Evolutionary conservation across 2,113 vertebrate species (phyloP), one percentile per base, ranked within the genome.

Genomic region (Oriolus oriolus): DNA sequence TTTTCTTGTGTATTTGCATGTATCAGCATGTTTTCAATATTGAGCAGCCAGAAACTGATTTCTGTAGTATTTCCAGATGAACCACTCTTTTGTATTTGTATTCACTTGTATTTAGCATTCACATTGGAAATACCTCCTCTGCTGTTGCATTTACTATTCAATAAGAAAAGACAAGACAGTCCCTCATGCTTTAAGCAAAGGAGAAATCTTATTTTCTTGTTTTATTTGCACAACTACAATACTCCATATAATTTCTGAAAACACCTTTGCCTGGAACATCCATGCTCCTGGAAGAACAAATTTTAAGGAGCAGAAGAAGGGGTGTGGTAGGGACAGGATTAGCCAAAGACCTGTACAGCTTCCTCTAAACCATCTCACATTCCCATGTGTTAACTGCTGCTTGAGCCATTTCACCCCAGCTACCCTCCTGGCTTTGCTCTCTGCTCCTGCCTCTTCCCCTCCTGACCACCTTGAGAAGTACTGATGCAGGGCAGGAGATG

Each of bases 211-310:
- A 37, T 60, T 74, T 65, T 70, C 52, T n/a, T n/a, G n/a, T n/a
- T n/a, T n/a, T n/a, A n/a, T n/a, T n/a, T n/a, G n/a, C 22, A 81
- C 61, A 39, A 26, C 52, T 74, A 33, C 42, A 84, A 11, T 3
- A 2, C 6, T 35, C 26, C 0, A 0, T 9, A 31, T 31, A 1
- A 50, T 37, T 84, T 83, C 45, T 77, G 26, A 68, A 61, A 80
- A 80, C 21, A 57, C 3, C 7, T 61, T 53, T 7, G 2, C 59
- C 45, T 69, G n/a, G 31, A 68, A 71, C 13, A 54, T 49, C 39
- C 27, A 31, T 20, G 18, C 9, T 80, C 27, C 22, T 16, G 35
- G 13, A 49, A 82, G 26, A 91, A 37, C 0, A 35, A n/a, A 84
- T 19, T 44, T 78, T 54, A 66, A 57, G 16, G 28, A 33, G 21